A percentile compares a stretch with the other conserved stretches of the same genome.
Conservation (phyloP, 2,113 vertebrate species). For the Percopsis transmontana region DNA sequence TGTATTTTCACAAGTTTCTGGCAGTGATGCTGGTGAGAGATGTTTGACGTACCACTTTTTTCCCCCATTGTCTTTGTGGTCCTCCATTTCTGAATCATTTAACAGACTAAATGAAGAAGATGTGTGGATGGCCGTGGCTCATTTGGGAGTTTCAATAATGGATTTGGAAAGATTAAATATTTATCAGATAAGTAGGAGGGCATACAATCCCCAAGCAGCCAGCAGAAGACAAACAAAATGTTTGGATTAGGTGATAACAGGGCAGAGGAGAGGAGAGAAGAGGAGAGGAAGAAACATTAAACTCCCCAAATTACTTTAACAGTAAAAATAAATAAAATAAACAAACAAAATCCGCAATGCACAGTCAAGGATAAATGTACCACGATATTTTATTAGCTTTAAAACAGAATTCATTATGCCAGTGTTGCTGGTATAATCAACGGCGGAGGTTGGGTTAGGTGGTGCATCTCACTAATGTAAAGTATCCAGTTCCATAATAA, state of each 20-base stretch:
- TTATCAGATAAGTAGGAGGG: constrained; percentile 55
- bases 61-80: not conserved
- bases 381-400: constrained; percentile 32
- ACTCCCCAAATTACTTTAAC: constrained; percentile 20
- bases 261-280: not conserved
- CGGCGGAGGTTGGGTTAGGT: not conserved
- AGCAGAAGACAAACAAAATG: constrained; percentile 64
- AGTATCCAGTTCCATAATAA: constrained; percentile 35
- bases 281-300: constrained; percentile 5
- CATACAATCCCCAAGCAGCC: constrained; percentile 45
- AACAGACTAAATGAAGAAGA: constrained; percentile 64
- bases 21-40: no score
- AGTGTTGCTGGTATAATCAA: no score
- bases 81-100: constrained; percentile 61
- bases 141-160: constrained; percentile 77
- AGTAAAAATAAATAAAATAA: constrained; percentile 13
- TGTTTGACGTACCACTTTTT: not conserved
- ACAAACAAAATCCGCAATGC: no score
- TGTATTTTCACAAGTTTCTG: no score
- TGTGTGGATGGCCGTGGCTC: constrained; percentile 57
- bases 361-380: constrained; percentile 22
- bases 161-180: constrained; percentile 74
- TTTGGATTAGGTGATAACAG: constrained; percentile 25
- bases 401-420: constrained; percentile 16
- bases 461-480: constrained; percentile 42